These are phyloP conservation scores for Gryllus bimaculatus DNA, from an alignment of 1,140 invertebrate genomes.

Conservation along the genomic window DNA sequence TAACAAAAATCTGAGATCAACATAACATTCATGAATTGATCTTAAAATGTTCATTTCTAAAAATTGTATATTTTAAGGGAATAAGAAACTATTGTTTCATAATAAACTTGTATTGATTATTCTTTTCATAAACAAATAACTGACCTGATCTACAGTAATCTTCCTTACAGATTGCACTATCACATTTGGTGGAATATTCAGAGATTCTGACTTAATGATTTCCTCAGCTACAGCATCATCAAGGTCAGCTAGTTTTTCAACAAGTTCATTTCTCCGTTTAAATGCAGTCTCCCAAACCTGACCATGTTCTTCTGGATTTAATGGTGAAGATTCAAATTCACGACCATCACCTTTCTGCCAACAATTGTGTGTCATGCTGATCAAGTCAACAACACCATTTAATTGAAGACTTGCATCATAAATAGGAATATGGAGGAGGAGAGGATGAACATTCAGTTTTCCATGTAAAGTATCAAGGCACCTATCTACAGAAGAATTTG, in stretches of 20 bases:
- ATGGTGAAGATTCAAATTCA: constrained; percentile 35
- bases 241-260: constrained; percentile 66
- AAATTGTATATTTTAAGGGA: too few relatives aligned
- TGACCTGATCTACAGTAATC: constrained; percentile 44
- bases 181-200: constrained; percentile 51
- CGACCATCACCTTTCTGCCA: background rate
- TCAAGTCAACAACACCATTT: constrained; percentile 65
- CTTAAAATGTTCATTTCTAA: too few relatives aligned
- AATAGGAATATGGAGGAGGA: constrained; percentile 69
- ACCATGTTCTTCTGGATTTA: constrained; percentile 31
- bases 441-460: constrained; percentile 60
- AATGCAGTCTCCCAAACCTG: constrained; percentile 43
- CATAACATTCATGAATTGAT: too few relatives aligned
- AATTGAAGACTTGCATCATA: constrained; percentile 37
- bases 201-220: constrained; percentile 63
- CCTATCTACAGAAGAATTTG: constrained; percentile 56
- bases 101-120: too few relatives aligned
- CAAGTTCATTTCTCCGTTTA: constrained; percentile 48
- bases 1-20: background rate
- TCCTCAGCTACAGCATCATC: constrained; percentile 72
- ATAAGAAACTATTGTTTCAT: too few relatives aligned
- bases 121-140: background rate
- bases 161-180: constrained; percentile 55
- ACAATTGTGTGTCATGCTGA: constrained; percentile 40
- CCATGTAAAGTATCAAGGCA: constrained; percentile 64